Evolutionary conservation across 2,797 vertebrate genomes (phyloP).

Genomic region (Ctenochaetus hawaiiensis): DNA sequence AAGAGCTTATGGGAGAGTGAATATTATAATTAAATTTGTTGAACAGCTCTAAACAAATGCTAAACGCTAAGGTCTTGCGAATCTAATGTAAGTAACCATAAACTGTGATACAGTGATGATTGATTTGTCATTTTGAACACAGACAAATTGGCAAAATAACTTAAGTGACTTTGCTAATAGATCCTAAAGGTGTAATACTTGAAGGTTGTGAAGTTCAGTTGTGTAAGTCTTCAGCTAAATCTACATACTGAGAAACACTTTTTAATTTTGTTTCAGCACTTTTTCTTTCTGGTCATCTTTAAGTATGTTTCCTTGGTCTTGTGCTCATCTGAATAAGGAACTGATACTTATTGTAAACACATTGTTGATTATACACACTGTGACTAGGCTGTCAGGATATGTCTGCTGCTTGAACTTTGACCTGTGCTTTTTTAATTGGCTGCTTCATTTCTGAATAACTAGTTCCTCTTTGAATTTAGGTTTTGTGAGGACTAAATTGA

Average conservation of each 20-base stretch:
- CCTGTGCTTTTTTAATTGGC: background rate
- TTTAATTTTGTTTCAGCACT: too few species aligned
- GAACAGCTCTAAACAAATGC: background rate
- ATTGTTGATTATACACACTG: background rate
- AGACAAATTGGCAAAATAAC: background rate
- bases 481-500: background rate
- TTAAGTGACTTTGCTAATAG: background rate
- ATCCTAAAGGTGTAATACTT: background rate
- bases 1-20: background rate
- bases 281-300: too few species aligned
- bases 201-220: too few species aligned
- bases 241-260: too few species aligned
- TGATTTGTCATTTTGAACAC: background rate
- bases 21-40: background rate
- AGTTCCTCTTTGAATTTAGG: background rate
- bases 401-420: too few species aligned
- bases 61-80: too few species aligned
- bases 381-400: background rate
- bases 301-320: background rate
- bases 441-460: background rate
- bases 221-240: background rate
- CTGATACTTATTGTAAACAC: background rate
- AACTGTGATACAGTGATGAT: background rate
- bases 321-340: background rate
- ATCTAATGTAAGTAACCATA: background rate